Conservation (phyloP, 2,888 invertebrate species). For the Plagodis dolabraria region DNA sequence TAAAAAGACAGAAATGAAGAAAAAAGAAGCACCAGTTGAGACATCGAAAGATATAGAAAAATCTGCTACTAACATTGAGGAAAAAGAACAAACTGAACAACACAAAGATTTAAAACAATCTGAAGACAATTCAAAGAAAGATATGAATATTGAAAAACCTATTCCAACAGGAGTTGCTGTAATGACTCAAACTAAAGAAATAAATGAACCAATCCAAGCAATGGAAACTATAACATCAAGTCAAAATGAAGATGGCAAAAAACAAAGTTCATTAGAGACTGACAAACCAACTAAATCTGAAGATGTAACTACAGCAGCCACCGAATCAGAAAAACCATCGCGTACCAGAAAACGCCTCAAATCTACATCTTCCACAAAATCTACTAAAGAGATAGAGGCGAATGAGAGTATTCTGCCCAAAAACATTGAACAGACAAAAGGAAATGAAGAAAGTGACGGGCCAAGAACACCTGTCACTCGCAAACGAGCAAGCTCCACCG, state of each 20-base stretch:
- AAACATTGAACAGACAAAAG: constrained; percentile 12
- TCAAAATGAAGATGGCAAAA: constrained; percentile 5
- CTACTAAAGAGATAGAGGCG: constrained; percentile 6
- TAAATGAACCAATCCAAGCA: not conserved
- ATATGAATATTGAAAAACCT: constrained; percentile 1
- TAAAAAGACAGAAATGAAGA: not conserved
- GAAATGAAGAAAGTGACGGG: constrained; percentile 10
- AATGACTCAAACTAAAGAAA: too few species aligned
- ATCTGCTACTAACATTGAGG: too few species aligned
- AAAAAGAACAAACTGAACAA: too few species aligned
- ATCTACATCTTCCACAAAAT: constrained; percentile 49
- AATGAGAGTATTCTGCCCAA: not conserved
- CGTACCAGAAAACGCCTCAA: constrained; percentile 46
- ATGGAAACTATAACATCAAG: not conserved
- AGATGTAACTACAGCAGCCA: constrained; percentile 4
- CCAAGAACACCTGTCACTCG: constrained; percentile 29
- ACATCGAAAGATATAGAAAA: not conserved
- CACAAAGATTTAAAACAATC: not conserved
- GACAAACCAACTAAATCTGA: constrained; percentile 2
- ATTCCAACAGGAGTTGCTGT: not conserved
- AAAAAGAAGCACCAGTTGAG: not conserved
- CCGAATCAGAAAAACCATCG: constrained; percentile 15
- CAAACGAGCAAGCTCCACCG: constrained; percentile 27
- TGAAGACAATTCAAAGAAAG: not conserved
- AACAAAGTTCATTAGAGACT: constrained; percentile 1